These are phyloP conservation scores for Mesocricetus auratus DNA, from an alignment of 2,113 vertebrate genomes.

Conservation along the genomic window DNA sequence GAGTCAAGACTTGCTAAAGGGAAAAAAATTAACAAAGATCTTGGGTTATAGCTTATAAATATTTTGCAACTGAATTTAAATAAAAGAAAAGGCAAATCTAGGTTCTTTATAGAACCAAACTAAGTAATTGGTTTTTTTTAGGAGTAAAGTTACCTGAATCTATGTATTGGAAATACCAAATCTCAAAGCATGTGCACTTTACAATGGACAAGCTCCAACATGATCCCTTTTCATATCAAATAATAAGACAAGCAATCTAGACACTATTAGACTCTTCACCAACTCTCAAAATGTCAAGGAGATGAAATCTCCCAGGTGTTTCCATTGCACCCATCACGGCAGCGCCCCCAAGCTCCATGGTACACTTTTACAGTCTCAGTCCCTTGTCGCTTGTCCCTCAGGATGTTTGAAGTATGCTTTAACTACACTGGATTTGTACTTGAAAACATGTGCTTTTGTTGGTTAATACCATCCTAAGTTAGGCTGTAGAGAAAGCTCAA, in stretches of 20 bases:
- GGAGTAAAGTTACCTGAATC: neutral
- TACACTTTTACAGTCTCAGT: neutral
- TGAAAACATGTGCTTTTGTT: neutral
- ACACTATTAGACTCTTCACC: neutral
- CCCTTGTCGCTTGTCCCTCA: neutral
- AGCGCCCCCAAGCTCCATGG: neutral
- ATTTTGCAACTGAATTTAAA: conserved; percentile 58
- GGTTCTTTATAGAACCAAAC: conserved; percentile 13
- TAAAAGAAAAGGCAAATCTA: conserved; percentile 40
- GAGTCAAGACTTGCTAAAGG: neutral
- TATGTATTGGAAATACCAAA: neutral
- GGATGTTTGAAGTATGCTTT: conserved; percentile 22
- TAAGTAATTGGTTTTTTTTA: conserved; percentile 40
- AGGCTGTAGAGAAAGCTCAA: neutral
- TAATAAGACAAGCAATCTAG: conserved; percentile 4
- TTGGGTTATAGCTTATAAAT: neutral
- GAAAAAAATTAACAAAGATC: neutral
- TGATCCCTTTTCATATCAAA: conserved; percentile 16
- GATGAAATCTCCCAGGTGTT: neutral
- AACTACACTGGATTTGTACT: conserved; percentile 26
- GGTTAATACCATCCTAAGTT: neutral
- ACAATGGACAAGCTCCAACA: conserved; percentile 17
- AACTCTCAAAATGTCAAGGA: conserved; percentile 44
- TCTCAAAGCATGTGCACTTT: conserved; percentile 43
- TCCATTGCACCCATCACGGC: neutral